Evolutionary conservation across 2,888 invertebrate genomes (phyloP).

Genomic region (Eumerus sabulonum): DNA sequence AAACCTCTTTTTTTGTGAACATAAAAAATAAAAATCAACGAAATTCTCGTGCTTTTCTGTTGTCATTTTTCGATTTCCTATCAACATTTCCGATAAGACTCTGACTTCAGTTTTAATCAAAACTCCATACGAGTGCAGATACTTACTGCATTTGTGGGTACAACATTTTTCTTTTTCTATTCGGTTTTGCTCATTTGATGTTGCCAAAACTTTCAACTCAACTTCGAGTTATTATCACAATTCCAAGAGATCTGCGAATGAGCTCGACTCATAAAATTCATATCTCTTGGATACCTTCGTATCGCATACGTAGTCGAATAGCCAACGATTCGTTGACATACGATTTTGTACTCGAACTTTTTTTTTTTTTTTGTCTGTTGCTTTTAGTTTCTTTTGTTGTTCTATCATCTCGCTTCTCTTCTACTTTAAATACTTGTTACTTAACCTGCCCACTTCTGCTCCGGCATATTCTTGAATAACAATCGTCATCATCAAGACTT

Average conservation of each 20-base stretch:
- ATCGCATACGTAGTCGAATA: conserved; percentile 48
- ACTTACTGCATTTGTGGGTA: no score
- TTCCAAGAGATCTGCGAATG: conserved; percentile 5
- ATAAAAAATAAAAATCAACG: conserved; percentile 36
- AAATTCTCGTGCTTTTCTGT: background rate
- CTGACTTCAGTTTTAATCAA: no score
- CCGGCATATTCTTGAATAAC: no score
- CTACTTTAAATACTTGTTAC: conserved; percentile 29
- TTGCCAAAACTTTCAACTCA: no score
- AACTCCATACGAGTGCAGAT: no score
- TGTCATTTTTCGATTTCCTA: no score
- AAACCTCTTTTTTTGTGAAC: no score
- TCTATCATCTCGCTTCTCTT: conserved; percentile 35
- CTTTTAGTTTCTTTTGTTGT: conserved; percentile 25
- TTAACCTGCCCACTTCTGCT: conserved; percentile 7
- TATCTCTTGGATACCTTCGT: conserved; percentile 37
- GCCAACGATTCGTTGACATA: conserved; percentile 56
- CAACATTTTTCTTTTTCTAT: no score
- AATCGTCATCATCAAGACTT: no score
- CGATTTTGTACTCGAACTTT: conserved; percentile 1
- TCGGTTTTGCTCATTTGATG: no score
- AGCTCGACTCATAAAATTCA: conserved; percentile 7
- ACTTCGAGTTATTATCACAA: no score
- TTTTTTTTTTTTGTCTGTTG: conserved; percentile 7
- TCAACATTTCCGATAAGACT: no score